Base-by-base conservation (phyloP, 2,888 invertebrate species). In the Oligia strigilis region DNA sequence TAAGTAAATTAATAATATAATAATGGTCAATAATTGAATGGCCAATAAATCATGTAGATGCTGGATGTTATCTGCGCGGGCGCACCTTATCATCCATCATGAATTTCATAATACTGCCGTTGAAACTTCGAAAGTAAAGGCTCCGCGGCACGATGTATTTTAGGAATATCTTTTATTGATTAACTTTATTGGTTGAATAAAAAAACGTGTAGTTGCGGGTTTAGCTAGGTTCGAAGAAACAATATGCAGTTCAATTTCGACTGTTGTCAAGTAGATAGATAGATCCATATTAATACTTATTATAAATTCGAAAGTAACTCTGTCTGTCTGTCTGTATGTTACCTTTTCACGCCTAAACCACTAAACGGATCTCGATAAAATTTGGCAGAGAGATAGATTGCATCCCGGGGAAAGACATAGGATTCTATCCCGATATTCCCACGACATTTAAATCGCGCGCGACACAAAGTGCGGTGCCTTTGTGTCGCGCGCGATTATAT, bases 71-170 rank as follows among this genome's bases (percentile, higher is more conserved):
- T 93, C 93, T 84, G 89, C 89, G 90, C 86, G 72, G 64, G 88
- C 90, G 89, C 91, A 71, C n/a, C 85, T 91, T 92, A 92, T 91
- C 89, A 92, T 92, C 88, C 90, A 93, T 92, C 84, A 74, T 62
- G 52, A 81, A 87, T 88, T 91, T 91, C 90, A 91, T 92, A 93
- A 94, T 83, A 73, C 43, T 75, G 70, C 52, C 66, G 72, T 52
- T 74, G 75, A 67, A 73, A 81, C 83, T 75, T 85, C 77, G 92
- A 92, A 93, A 94, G 93, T 92, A 72, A 75, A 81, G 67, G 46
- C 76, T 81, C 80, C 76, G 78, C 8, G n/a, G n/a, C 13, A 65
- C n/a, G 3, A 52, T 81, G 36, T 75, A 58, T 66, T 71, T 49
- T 13, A 23, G 40, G 69, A 78, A 75, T 72, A 49, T 75, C 29